phyloP scores from a whole-genome alignment of 2,888 invertebrate genomes.

The Boloria selene region DNA sequence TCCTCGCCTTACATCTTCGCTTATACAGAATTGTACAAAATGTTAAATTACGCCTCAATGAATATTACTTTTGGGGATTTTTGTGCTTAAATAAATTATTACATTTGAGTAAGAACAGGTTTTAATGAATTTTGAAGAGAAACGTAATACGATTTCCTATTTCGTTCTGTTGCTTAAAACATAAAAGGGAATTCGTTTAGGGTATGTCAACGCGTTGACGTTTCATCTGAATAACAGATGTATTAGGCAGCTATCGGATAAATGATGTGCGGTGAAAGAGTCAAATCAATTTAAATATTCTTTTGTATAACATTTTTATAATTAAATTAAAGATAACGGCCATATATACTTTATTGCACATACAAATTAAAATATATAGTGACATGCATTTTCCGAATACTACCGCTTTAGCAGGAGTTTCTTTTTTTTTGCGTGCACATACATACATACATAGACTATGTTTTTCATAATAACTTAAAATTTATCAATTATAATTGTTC shows the following conservation, averaged over 20 bases:
- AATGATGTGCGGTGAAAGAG: constrained; percentile 14
- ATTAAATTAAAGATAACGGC: no score
- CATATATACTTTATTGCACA: no score
- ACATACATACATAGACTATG: no score
- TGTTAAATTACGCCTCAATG: constrained; percentile 73
- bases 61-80: constrained; percentile 79
- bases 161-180: constrained; percentile 50
- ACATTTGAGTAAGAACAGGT: constrained; percentile 72
- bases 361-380: no score
- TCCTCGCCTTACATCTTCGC: constrained; percentile 50
- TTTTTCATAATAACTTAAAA: no score
- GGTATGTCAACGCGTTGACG: constrained; percentile 54
- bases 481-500: no score
- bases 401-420: no score
- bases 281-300: constrained; percentile 17
- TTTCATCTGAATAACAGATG: constrained; percentile 44
- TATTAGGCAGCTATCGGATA: constrained; percentile 18
- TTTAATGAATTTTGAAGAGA: constrained; percentile 77
- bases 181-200: constrained; percentile 38
- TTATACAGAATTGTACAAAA: constrained; percentile 48
- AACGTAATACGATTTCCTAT: constrained; percentile 65
- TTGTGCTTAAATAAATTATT: constrained; percentile 80
- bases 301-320: no score
- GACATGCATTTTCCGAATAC: no score
- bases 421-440: no score